Base-by-base conservation (phyloP, 2,113 vertebrate genomes). In the Aix galericulata region DNA sequence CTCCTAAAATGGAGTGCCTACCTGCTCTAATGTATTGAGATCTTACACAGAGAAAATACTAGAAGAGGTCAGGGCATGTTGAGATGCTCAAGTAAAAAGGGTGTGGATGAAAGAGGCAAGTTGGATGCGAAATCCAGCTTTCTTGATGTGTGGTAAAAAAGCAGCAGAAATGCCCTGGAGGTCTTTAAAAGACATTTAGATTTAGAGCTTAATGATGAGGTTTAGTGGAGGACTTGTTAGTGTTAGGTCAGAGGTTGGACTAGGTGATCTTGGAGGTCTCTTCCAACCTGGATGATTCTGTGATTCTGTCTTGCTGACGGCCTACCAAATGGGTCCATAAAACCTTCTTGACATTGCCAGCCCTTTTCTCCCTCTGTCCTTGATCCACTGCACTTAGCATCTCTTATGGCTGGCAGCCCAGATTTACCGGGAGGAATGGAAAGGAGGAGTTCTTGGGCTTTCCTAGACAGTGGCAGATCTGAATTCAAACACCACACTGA, bases 371-470 rank as follows among this genome's bases (percentile, higher is more conserved):
- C 48, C 31, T 38, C 63, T 63, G 55, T 50, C n/a, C 64, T 74
- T 67, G 68, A 80, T 44, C 22, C 60, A 20, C 22, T 38, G 59
- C 31, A 60, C n/a, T 42, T 82, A 69, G 50, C n/a, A 26, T 74
- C 46, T 26, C 42, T 79, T 0, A 0, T 20, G 56, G n/a, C 56
- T 55, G 4, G 31, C 46, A 18, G 18, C 50, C 27, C 0, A 1
- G 34, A 42, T 83, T 90, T 66, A 44, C 26, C 10, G 25, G 21
- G 13, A 63, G 31, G 11, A 60, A 67, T 42, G 46, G 71, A 60
- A 50, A 82, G 8, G 5, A 59, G 21, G 20, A 60, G 66, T 56
- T 32, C 76, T 89, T 22, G 40, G 76, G 7, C 66, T 52, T 94
- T 78, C 29, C 48, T 82, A 40, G 40, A 38, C 56, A 67, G 32